phyloP scores from a whole-genome alignment of 2,113 vertebrate species.

The Cololabis saira region DNA sequence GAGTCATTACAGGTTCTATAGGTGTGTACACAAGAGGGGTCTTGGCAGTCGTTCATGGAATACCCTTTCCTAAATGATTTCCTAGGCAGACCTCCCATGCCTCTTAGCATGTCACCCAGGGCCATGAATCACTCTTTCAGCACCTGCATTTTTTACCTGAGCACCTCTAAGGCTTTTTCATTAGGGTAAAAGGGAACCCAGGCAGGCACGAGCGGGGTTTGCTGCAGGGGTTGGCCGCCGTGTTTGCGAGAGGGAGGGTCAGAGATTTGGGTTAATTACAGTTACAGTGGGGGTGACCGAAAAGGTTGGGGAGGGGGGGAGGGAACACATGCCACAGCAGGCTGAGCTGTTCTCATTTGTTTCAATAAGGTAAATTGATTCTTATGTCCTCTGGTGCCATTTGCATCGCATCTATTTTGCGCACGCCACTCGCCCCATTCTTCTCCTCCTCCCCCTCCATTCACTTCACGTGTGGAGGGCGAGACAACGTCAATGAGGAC shows the following conservation, averaged over 20 bases:
- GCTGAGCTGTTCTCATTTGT: constrained; percentile 80
- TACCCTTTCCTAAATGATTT: constrained; percentile 68
- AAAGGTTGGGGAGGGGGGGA: constrained; percentile 29
- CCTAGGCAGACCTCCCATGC: constrained; percentile 61
- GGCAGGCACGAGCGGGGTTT: constrained; percentile 29
- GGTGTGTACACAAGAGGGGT: constrained; percentile 27
- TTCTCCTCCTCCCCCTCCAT: constrained; percentile 48
- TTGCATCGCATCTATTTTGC: constrained; percentile 81
- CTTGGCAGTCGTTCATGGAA: constrained; percentile 49
- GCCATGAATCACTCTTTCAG: constrained; percentile 75
- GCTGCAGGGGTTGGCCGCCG: constrained; percentile 38
- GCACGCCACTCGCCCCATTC: constrained; percentile 53
- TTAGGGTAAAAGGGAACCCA: constrained; percentile 77
- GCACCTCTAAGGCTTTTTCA: constrained; percentile 73
- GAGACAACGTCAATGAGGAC: constrained; percentile 62
- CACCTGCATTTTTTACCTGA: constrained; percentile 67
- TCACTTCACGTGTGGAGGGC: constrained; percentile 61
- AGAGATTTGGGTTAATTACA: constrained; percentile 78
- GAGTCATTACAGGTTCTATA: constrained; percentile 42
- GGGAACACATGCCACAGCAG: constrained; percentile 50
- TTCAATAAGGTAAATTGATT: constrained; percentile 86
- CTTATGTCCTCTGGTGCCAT: constrained; percentile 78
- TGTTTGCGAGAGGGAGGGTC: constrained; percentile 59
- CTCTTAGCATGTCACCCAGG: constrained; percentile 73
- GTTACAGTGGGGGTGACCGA: constrained; percentile 75